Conservation (phyloP, 2,797 vertebrate species). For the Sebastes aleutianus region DNA sequence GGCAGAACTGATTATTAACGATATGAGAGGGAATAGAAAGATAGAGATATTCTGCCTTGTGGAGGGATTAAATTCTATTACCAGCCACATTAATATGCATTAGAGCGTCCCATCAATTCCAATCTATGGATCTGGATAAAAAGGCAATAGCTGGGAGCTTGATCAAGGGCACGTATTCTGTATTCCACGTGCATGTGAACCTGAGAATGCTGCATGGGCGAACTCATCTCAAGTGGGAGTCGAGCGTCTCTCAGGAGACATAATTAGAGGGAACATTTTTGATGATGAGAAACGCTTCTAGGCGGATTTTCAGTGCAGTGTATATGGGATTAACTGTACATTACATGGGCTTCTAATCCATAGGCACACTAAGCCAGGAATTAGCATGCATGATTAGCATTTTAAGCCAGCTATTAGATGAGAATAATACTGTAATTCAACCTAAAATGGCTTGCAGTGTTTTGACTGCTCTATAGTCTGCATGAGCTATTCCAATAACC, state of each 20-base stretch:
- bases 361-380: slow-evolving; percentile 65
- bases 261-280: slow-evolving; percentile 67
- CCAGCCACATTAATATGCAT: slow-evolving; percentile 21
- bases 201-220: slow-evolving; percentile 11
- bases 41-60: slow-evolving; percentile 7
- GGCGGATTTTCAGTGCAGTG: slow-evolving; percentile 59
- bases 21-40: slow-evolving; percentile 12
- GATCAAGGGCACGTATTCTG: slow-evolving; percentile 48
- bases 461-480: slow-evolving; percentile 42
- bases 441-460: slow-evolving; percentile 56
- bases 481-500: slow-evolving; percentile 20
- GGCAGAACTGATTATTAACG: slow-evolving; percentile 17
- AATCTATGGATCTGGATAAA: slow-evolving; percentile 20
- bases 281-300: slow-evolving; percentile 65
- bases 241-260: slow-evolving; percentile 62
- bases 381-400: slow-evolving; percentile 70
- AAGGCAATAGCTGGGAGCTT: slow-evolving; percentile 9
- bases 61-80: slow-evolving; percentile 24
- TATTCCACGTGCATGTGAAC: slow-evolving; percentile 37
- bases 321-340: slow-evolving; percentile 72
- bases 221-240: slow-evolving; percentile 50
- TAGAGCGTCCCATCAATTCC: slow-evolving; percentile 15
- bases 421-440: slow-evolving; percentile 71
- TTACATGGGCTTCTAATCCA: slow-evolving; percentile 74
- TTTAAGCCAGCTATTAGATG: slow-evolving; percentile 69